Evolutionary conservation across 2,888 invertebrate genomes (phyloP).

Genomic region (Caenorhabditis sp.): DNA sequence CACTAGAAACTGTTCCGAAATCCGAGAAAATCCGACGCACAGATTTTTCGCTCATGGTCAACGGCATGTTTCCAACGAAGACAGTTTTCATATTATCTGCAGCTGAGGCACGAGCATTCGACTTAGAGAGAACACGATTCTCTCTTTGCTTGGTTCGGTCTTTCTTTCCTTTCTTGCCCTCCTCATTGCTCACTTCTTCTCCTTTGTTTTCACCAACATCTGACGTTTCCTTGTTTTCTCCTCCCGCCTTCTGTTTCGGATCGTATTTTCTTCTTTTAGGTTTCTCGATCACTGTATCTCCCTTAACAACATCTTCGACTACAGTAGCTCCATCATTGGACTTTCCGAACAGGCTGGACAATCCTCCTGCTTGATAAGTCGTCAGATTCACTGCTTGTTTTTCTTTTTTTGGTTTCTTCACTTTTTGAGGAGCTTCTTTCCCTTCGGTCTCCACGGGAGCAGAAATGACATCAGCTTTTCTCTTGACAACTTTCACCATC

Average conservation of each 20-base stretch:
- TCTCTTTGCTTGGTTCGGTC: slow-evolving; percentile 64
- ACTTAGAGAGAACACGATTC: slow-evolving; percentile 61
- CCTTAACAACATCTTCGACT: slow-evolving; percentile 50
- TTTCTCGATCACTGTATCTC: slow-evolving; percentile 49
- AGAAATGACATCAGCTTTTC: slow-evolving; percentile 30
- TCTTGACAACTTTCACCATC: slow-evolving; percentile 53
- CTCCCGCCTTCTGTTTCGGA: slow-evolving; percentile 25
- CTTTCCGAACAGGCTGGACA: slow-evolving; percentile 67
- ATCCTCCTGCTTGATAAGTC: slow-evolving; percentile 63
- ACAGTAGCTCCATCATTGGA: slow-evolving; percentile 30
- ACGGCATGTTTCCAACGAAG: slow-evolving; percentile 71
- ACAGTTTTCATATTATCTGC: slow-evolving; percentile 67
- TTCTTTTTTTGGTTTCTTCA: slow-evolving; percentile 25
- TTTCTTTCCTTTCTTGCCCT: slow-evolving; percentile 26
- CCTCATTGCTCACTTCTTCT: neutral
- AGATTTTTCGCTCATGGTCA: slow-evolving; percentile 64
- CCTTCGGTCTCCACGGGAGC: neutral
- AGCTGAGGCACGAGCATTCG: slow-evolving; percentile 35
- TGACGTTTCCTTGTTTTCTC: neutral
- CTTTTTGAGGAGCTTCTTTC: slow-evolving; percentile 13
- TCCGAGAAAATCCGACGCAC: slow-evolving; percentile 64
- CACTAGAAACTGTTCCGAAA: slow-evolving; percentile 66
- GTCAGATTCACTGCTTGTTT: neutral
- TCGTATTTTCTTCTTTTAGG: slow-evolving; percentile 56
- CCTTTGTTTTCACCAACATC: neutral